A percentile compares a stretch with the other conserved stretches of the same genome.
These are phyloP conservation scores for Megalopta genalis DNA, from an alignment of 1,140 invertebrate species.

Conservation along the genomic window DNA sequence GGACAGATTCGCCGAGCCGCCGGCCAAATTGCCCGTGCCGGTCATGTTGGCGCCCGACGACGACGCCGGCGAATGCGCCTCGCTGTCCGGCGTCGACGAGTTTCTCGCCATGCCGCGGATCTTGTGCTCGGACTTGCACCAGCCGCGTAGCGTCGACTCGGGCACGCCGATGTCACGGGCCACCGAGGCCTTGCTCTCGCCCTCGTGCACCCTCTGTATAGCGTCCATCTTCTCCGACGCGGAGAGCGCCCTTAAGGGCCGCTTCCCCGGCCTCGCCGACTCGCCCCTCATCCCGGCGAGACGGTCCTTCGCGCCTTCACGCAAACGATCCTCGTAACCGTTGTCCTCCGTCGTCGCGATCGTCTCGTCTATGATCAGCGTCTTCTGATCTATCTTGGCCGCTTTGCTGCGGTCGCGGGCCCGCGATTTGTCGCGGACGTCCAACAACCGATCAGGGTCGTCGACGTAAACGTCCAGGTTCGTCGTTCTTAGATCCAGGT, in stretches of 20 bases:
- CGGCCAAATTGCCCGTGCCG: constrained; percentile 59
- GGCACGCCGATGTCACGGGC: constrained; percentile 90
- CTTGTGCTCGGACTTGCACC: constrained; percentile 92
- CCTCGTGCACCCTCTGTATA: constrained; percentile 88
- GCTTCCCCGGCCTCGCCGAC: constrained; percentile 81
- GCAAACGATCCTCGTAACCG: constrained; percentile 51
- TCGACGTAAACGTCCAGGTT: constrained; percentile 15
- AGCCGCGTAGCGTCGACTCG: constrained; percentile 89
- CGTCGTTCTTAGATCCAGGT: constrained; percentile 51
- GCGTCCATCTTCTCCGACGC: constrained; percentile 89
- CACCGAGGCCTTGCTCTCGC: constrained; percentile 90
- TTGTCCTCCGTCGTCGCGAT: constrained; percentile 47
- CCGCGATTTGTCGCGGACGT: not conserved
- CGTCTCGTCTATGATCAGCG: constrained; percentile 6
- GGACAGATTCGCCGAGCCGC: constrained; percentile 50
- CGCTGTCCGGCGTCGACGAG: constrained; percentile 82
- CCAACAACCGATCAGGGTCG: not conserved
- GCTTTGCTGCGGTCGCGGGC: constrained; percentile 6
- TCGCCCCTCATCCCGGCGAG: constrained; percentile 62
- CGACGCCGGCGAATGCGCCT: constrained; percentile 75
- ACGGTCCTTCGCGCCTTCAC: constrained; percentile 55
- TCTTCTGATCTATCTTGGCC: constrained; percentile 23
- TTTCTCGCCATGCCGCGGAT: constrained; percentile 86
- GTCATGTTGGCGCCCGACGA: constrained; percentile 79
- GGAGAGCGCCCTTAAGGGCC: constrained; percentile 85